Evolutionary conservation across 2,113 vertebrate genomes (phyloP).

Genomic region (Engraulis encrasicolus): DNA sequence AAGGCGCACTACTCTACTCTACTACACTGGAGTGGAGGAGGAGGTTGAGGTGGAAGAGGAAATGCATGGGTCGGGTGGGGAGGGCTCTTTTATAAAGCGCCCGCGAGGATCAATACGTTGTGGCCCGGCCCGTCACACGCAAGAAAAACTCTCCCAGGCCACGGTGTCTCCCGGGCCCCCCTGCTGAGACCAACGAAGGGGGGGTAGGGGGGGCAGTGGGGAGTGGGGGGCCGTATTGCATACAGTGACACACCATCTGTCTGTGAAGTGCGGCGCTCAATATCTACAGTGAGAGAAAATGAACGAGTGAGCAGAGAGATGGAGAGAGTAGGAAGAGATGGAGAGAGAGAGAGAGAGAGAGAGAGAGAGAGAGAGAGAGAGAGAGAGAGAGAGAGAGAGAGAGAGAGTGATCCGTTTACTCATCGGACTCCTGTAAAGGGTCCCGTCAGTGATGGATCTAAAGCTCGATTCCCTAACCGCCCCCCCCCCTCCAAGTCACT

Average conservation of each 20-base stretch:
- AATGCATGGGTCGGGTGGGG: too few relatives aligned
- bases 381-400: slow-evolving; percentile 42
- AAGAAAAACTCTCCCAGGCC: slow-evolving; percentile 43
- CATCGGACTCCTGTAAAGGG: slow-evolving; percentile 63
- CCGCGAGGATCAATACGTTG: neutral
- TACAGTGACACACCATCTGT: slow-evolving; percentile 67
- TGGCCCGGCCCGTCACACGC: slow-evolving; percentile 32
- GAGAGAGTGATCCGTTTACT: slow-evolving; percentile 46
- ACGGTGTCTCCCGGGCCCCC: neutral
- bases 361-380: slow-evolving; percentile 24
- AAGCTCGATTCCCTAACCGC: neutral
- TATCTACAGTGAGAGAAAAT: slow-evolving; percentile 46
- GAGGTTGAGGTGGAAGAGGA: neutral
- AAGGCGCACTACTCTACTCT: neutral
- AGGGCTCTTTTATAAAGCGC: neutral
- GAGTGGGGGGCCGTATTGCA: too few relatives aligned
- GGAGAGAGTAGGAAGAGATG: slow-evolving; percentile 46
- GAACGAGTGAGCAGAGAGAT: too few relatives aligned
- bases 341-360: slow-evolving; percentile 56
- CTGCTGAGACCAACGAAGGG: slow-evolving; percentile 28
- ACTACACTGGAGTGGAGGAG: neutral
- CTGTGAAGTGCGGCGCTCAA: slow-evolving; percentile 63
- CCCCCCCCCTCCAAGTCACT: slow-evolving; percentile 1
- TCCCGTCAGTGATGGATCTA: slow-evolving; percentile 20
- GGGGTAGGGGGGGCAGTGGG: too few relatives aligned